Conservation (phyloP, 2,888 invertebrate species). For the Luffia ferchaultella region DNA sequence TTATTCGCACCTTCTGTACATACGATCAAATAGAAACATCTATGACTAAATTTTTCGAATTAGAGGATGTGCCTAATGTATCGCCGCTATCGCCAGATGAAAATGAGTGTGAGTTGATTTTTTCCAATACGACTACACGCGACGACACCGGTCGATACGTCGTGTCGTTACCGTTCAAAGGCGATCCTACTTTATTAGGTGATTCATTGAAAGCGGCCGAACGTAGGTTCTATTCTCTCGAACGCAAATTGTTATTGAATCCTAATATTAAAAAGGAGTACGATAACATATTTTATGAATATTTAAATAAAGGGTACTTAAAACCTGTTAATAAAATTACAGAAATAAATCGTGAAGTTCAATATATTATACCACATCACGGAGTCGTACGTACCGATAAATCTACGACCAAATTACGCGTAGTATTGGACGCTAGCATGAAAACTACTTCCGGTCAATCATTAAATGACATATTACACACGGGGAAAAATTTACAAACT, state of each 20-base stretch:
- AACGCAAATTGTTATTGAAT: slow-evolving; percentile 6
- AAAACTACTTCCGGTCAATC: slow-evolving; percentile 5
- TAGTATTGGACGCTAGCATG: slow-evolving; percentile 5
- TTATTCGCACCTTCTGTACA: slow-evolving; percentile 6
- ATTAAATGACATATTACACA: slow-evolving; percentile 5
- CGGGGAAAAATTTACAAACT: slow-evolving; percentile 7
- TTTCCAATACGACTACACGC: slow-evolving; percentile 8
- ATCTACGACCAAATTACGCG: slow-evolving; percentile 2
- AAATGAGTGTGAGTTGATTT: slow-evolving; percentile 11
- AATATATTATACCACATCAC: slow-evolving; percentile 4
- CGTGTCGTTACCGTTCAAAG: slow-evolving; percentile 10
- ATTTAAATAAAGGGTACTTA: not conserved
- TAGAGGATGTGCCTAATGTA: slow-evolving; percentile 6
- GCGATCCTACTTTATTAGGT: too few species aligned
- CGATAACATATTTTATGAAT: not conserved
- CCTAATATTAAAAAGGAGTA: not conserved
- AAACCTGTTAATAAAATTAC: not conserved
- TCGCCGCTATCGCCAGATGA: slow-evolving; percentile 7
- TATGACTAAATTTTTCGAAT: slow-evolving; percentile 8
- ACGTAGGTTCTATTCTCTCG: slow-evolving; percentile 9
- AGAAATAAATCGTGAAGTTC: too few species aligned
- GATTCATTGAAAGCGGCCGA: too few species aligned
- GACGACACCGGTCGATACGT: slow-evolving; percentile 10
- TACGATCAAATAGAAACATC: slow-evolving; percentile 3
- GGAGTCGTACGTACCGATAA: slow-evolving; percentile 3